Conservation (phyloP, 2,113 vertebrate genomes). For the Ceratotherium simum region DNA sequence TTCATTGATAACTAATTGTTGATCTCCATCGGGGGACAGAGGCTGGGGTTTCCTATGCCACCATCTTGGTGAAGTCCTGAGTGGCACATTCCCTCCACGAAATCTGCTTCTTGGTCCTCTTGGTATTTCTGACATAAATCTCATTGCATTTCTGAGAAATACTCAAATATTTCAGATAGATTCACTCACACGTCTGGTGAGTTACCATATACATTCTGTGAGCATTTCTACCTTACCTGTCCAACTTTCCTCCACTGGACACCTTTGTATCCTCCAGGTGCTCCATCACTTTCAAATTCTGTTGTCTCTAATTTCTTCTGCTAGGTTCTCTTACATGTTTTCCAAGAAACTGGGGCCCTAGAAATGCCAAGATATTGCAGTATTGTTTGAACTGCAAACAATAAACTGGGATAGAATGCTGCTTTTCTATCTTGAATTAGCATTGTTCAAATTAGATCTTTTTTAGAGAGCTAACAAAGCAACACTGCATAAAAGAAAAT, state of each 20-base stretch:
- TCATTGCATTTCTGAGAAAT: neutral
- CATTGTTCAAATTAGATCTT: neutral
- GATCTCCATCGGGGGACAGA: neutral
- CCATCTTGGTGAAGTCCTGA: neutral
- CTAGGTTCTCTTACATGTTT: neutral
- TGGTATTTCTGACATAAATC: neutral
- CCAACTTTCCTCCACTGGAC: neutral
- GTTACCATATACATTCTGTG: neutral
- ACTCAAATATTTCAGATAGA: neutral
- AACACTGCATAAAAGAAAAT: neutral
- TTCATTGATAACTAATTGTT: neutral
- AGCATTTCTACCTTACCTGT: neutral
- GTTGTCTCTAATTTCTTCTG: neutral
- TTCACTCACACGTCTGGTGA: neutral
- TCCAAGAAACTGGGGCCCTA: neutral
- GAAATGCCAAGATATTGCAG: neutral
- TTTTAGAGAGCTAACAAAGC: neutral
- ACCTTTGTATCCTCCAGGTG: accelerated
- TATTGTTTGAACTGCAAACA: neutral
- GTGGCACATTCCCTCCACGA: neutral
- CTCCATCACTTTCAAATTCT: neutral
- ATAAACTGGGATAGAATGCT: neutral
- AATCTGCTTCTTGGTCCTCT: neutral
- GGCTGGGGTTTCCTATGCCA: too few relatives aligned
- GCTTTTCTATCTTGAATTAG: neutral